Base-by-base conservation (phyloP, 2,113 vertebrate genomes). In the Mobula hypostoma region DNA sequence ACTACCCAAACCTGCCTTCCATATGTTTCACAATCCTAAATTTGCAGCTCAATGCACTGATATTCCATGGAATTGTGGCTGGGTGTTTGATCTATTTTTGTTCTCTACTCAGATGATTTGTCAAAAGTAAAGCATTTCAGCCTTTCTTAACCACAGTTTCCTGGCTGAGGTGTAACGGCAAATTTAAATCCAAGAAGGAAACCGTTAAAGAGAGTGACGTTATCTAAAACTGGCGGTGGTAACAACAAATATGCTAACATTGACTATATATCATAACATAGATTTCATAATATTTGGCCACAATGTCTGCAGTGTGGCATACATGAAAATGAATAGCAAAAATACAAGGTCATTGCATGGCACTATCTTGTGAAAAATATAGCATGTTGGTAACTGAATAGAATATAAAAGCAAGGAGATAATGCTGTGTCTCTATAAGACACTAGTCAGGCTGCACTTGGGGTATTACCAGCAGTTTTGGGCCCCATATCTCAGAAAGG, bases 11-110 rank as follows among this genome's bases (percentile, higher is more conserved):
- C 24, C 36, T 93, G 91, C 32, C 91, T 93, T 93, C 68, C 70
- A 93, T 48, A 74, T 74, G 91, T 93, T 93, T 93, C 91, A 93
- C 68, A 93, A 72, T 93, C 70, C 91, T 72, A 27, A 48, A 29
- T n/a, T 63, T 66, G 85, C 29, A 32, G 56, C 48, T 56, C 83
- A 61, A 87, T 66, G 27, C 56, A 87, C 29, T 63, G 85, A 90
- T 66, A 90, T 66, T 90, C 85, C 85, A 66, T 90, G 85, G 85
- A 90, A 27, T 32, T 90, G 61, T 15, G 85, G 85, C 58, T 66
- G 61, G 61, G 29, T 15, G 14, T 17, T 17, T 19, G 85, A 90
- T 90, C 85, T 90, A 90, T 90, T 90, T 90, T 63, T 27, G 29
- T 63, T 90, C 32, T 63, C 29, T 19, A 90, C 85, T 90, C 85